Percentiles rank a stretch among this genome's conserved stretches.
phyloP scores from a whole-genome alignment of 2,888 invertebrate species.

The Drosophila falleni region DNA sequence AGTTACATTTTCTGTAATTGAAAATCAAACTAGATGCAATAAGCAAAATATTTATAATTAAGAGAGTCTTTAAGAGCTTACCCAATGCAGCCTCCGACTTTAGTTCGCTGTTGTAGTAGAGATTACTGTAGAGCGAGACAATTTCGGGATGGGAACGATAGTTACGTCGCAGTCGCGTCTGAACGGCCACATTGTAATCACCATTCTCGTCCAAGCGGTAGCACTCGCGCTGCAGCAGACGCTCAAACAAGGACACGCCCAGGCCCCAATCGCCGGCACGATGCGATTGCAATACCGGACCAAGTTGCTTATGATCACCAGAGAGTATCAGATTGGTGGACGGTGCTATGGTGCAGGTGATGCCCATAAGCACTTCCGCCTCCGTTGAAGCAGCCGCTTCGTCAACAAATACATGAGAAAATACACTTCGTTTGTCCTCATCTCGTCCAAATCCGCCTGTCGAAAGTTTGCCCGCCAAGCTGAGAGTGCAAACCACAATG shows the following conservation, averaged over 20 bases:
- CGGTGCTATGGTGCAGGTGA: constrained; percentile 83
- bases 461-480: constrained; percentile 86
- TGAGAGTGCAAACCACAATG: constrained; percentile 89
- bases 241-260: constrained; percentile 88
- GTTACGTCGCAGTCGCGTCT: constrained; percentile 91
- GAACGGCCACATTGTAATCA: constrained; percentile 87
- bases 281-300: constrained; percentile 87
- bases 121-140: constrained; percentile 88
- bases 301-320: constrained; percentile 91
- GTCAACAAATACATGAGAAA: constrained; percentile 90
- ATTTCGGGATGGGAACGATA: constrained; percentile 90
- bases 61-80: constrained; percentile 21
- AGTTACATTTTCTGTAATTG: constrained; percentile 60
- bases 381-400: constrained; percentile 92
- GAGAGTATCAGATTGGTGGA: constrained; percentile 88
- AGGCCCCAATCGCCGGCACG: constrained; percentile 77
- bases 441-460: constrained; percentile 84
- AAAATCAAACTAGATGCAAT: background rate
- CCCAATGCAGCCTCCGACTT: constrained; percentile 82
- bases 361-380: constrained; percentile 89
- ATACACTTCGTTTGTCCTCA: constrained; percentile 73
- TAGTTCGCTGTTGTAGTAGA: constrained; percentile 90
- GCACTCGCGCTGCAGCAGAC: constrained; percentile 87
- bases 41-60: background rate
- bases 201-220: constrained; percentile 69